phyloP scores from a whole-genome alignment of 1,140 invertebrate species.

The Mactra quadrangularis region DNA sequence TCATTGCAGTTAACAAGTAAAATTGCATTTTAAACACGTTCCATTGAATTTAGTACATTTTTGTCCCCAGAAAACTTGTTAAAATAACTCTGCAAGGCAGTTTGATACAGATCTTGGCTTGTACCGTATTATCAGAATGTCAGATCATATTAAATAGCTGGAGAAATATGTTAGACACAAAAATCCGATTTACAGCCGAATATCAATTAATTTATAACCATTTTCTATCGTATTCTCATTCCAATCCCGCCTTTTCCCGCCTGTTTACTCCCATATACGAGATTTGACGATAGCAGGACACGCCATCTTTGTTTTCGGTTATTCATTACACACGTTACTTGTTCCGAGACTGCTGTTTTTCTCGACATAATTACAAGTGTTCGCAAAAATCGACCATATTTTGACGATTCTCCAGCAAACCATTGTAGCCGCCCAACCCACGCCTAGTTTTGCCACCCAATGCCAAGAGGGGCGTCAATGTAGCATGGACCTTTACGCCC shows the following conservation, averaged over 20 bases:
- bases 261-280: constrained; percentile 24
- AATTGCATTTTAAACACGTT: too few species aligned
- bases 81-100: too few species aligned
- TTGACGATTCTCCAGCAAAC: constrained; percentile 23
- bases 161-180: too few species aligned
- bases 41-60: too few species aligned
- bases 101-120: too few species aligned
- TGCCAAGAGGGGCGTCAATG: neutral
- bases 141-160: too few species aligned
- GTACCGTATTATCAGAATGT: too few species aligned
- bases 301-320: constrained; percentile 53
- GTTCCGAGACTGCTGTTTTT: constrained; percentile 33
- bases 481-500: neutral
- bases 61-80: too few species aligned
- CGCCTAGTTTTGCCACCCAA: constrained; percentile 33
- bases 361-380: constrained; percentile 37
- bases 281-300: constrained; percentile 44
- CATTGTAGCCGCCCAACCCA: constrained; percentile 12
- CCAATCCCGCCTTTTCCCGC: constrained; percentile 43
- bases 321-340: constrained; percentile 56
- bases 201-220: constrained; percentile 7
- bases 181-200: constrained; percentile 5
- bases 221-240: constrained; percentile 26
- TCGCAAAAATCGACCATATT: constrained; percentile 33
- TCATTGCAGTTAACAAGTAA: too few species aligned